Percentiles rank a stretch among this genome's conserved stretches.
These are phyloP conservation scores for Oryctes rhinoceros DNA, from an alignment of 1,140 invertebrate species.

Conservation along the genomic window DNA sequence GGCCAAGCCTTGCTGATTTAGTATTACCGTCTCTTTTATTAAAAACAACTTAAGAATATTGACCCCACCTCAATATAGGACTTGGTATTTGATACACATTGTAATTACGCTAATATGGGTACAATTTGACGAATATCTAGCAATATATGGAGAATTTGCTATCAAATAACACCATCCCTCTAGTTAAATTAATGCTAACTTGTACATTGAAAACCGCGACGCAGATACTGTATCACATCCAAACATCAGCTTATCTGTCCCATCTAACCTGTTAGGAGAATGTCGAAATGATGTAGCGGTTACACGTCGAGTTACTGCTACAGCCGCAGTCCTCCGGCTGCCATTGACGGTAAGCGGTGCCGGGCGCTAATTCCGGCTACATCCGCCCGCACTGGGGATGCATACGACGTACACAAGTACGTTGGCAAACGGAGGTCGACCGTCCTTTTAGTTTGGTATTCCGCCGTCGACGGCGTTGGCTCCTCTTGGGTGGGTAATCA, in stretches of 20 bases:
- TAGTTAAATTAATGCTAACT: too few species aligned
- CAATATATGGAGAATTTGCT: too few species aligned
- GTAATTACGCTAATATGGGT: too few species aligned
- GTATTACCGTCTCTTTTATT: too few species aligned
- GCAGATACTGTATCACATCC: neutral
- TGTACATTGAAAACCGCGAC: too few species aligned
- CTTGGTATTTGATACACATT: too few species aligned
- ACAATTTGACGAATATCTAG: too few species aligned
- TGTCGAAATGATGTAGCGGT: neutral
- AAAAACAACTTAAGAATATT: too few species aligned
- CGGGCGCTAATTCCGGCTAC: neutral
- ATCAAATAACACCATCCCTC: too few species aligned
- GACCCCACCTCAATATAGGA: too few species aligned
- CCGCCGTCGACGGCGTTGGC: neutral
- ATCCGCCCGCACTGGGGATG: neutral
- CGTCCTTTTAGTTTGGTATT: conserved; percentile 10
- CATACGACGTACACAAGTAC: neutral
- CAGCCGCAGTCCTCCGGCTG: neutral
- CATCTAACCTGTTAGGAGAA: neutral
- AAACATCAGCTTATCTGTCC: neutral
- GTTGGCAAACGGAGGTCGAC: neutral
- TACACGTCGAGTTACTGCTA: neutral
- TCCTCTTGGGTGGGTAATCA: neutral
- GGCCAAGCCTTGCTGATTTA: too few species aligned
- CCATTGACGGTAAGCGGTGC: neutral